phyloP scores from a whole-genome alignment of 2,797 vertebrate genomes.

The Poeciliopsis infans region DNA sequence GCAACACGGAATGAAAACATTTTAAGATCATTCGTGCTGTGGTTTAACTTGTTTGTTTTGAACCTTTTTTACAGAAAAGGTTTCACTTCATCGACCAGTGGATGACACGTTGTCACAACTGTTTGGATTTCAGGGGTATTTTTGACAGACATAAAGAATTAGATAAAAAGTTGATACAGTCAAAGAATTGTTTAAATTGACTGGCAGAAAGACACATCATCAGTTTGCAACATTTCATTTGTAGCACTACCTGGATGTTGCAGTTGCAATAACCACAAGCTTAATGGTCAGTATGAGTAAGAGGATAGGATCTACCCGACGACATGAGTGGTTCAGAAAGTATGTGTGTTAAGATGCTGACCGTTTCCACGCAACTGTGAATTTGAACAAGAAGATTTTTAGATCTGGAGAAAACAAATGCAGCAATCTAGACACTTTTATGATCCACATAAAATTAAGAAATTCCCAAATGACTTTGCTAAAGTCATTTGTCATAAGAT shows the following conservation, averaged over 20 bases:
- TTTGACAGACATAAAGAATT: background rate
- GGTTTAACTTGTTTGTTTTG: background rate
- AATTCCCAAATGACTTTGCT: no score
- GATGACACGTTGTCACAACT: background rate
- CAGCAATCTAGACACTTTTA: background rate
- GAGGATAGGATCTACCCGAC: background rate
- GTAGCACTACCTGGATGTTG: background rate
- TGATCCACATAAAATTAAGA: background rate
- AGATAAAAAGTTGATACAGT: background rate
- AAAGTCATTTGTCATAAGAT: no score
- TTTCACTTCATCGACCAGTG: background rate
- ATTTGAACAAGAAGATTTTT: no score
- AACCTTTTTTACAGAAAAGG: background rate
- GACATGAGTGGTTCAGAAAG: no score
- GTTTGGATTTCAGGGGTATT: background rate
- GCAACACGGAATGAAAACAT: slow-evolving; percentile 20
- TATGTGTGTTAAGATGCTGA: no score
- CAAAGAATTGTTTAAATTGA: background rate
- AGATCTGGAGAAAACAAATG: background rate
- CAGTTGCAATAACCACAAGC: background rate
- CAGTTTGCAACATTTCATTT: background rate
- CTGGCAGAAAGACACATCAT: background rate
- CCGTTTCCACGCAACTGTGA: no score
- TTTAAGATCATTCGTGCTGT: slow-evolving; percentile 3
- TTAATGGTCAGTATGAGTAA: background rate